phyloP scores from a whole-genome alignment of 2,113 vertebrate genomes.

The Castor canadensis region DNA sequence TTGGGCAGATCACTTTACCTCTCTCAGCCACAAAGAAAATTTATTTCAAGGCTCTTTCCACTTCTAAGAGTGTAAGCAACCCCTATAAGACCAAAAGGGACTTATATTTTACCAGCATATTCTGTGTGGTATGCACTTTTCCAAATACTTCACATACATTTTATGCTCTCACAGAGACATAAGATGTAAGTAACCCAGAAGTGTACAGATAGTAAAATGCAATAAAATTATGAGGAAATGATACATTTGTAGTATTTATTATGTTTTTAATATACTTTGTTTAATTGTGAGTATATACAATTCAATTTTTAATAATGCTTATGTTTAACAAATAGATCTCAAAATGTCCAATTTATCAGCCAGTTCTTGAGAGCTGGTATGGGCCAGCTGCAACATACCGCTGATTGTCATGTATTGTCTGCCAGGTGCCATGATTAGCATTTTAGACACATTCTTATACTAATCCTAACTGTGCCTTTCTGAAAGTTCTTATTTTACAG shows the following conservation, averaged over 20 bases:
- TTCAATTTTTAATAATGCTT: not conserved
- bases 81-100: not conserved
- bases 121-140: not conserved
- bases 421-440: not conserved
- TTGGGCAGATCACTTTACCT: not conserved
- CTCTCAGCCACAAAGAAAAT: not conserved
- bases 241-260: not conserved
- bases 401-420: not conserved
- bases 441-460: not conserved
- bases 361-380: not conserved
- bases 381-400: not conserved
- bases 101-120: not conserved
- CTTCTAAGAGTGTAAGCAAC: not conserved
- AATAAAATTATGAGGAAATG: slow-evolving; percentile 8
- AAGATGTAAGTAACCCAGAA: not conserved
- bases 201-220: not conserved
- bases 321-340: not conserved
- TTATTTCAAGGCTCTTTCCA: not conserved
- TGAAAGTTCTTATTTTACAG: not conserved
- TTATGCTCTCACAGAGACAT: not conserved
- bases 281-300: not conserved
- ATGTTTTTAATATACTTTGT: not conserved
- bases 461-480: not conserved
- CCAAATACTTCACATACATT: not conserved
- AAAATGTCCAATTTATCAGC: not conserved